Conservation (phyloP, 2,797 vertebrate genomes). For the Xenops minutus region DNA sequence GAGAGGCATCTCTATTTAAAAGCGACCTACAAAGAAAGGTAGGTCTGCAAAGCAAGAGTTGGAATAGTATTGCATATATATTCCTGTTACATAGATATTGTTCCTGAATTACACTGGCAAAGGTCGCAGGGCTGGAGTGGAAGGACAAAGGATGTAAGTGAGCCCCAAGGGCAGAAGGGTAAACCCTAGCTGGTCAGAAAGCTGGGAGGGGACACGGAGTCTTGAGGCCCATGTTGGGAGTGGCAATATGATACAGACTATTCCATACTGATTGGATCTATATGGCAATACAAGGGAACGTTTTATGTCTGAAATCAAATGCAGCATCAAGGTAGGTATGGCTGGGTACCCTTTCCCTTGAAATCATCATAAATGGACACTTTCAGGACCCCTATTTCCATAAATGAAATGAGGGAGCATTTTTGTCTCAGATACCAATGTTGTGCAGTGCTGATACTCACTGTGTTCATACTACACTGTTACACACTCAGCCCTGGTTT, state of each 20-base stretch:
- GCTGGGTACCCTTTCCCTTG: not conserved
- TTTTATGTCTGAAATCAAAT: not conserved
- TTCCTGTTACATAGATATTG: not conserved
- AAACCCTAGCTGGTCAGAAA: not conserved
- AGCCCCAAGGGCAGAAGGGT: not conserved
- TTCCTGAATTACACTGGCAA: not conserved
- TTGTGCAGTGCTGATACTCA: not conserved
- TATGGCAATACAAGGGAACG: not conserved
- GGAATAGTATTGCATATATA: accelerated
- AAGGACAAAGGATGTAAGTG: not conserved
- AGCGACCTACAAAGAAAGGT: not conserved
- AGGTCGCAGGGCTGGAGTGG: not conserved
- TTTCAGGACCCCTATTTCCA: not conserved
- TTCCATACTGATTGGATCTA: not conserved
- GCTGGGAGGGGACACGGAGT: not conserved
- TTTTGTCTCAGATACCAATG: not conserved
- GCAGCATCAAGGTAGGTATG: not conserved
- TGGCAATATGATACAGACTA: not conserved
- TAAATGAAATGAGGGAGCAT: not conserved
- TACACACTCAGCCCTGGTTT: not conserved
- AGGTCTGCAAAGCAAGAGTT: not conserved
- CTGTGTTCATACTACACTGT: not conserved
- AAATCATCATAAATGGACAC: not conserved
- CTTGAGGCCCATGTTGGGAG: not conserved
- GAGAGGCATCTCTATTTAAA: not conserved